Evolutionary conservation across 2,888 invertebrate species (phyloP).

Genomic region (Nemotelus nigrinus): DNA sequence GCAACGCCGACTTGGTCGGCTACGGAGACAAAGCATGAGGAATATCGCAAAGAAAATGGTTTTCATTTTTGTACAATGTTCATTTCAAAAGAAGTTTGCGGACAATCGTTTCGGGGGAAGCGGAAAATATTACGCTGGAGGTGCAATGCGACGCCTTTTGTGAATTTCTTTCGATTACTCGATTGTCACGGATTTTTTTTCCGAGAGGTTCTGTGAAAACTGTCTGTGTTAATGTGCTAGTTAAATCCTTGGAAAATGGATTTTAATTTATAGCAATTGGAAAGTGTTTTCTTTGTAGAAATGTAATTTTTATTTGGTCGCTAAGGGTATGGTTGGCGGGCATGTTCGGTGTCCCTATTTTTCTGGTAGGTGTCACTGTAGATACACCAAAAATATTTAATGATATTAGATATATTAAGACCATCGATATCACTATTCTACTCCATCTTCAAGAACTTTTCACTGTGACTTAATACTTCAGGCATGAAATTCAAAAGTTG

Average conservation of each 20-base stretch:
- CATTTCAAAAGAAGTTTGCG: constrained; percentile 36
- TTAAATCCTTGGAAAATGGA: background rate
- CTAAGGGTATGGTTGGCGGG: no score
- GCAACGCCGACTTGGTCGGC: background rate
- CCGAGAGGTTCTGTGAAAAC: background rate
- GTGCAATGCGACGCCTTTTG: constrained; percentile 33
- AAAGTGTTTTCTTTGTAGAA: no score
- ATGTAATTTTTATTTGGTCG: no score
- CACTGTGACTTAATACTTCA: no score
- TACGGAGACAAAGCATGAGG: background rate
- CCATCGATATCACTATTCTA: no score
- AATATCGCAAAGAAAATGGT: constrained; percentile 21
- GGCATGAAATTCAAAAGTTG: no score
- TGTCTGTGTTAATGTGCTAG: background rate
- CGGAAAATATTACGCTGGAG: constrained; percentile 30
- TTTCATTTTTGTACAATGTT: constrained; percentile 21
- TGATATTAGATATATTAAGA: no score
- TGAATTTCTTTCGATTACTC: constrained; percentile 12
- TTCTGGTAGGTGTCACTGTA: no score
- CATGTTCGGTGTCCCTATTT: no score
- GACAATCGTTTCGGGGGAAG: constrained; percentile 25
- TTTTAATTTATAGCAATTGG: no score
- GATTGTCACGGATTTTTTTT: background rate
- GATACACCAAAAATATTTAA: no score
- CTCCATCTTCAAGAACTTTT: no score